Evolutionary conservation across 1,140 invertebrate species (phyloP).

Genomic region (Zaprionus lachaisei): DNA sequence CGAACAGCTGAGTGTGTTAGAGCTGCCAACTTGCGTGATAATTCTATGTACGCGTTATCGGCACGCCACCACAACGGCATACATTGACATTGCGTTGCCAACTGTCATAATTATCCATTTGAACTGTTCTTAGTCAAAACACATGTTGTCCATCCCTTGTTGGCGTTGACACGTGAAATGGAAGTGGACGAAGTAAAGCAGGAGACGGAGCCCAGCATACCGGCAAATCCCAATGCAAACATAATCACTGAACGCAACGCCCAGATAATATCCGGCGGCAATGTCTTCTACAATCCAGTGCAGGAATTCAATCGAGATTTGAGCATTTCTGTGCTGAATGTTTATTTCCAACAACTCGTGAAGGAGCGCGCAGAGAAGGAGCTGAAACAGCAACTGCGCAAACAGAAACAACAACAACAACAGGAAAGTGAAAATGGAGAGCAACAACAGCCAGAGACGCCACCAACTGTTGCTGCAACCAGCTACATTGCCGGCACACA

Average conservation of each 20-base stretch:
- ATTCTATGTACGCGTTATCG: background rate
- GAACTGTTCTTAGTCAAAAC: conserved; percentile 14
- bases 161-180: conserved; percentile 31
- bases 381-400: conserved; percentile 59
- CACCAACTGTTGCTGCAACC: background rate
- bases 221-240: conserved; percentile 51
- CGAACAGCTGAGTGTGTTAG: conserved; percentile 16
- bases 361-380: conserved; percentile 64
- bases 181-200: conserved; percentile 40
- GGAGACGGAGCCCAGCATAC: conserved; percentile 11
- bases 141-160: conserved; percentile 26
- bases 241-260: conserved; percentile 75
- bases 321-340: conserved; percentile 88
- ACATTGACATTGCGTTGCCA: conserved; percentile 26
- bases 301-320: conserved; percentile 99
- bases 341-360: conserved; percentile 86
- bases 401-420: conserved; percentile 46
- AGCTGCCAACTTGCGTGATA: background rate
- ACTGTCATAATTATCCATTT: background rate
- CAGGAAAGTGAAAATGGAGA: background rate
- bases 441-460: background rate
- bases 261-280: conserved; percentile 77
- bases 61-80: background rate
- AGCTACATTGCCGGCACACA: conserved; percentile 58
- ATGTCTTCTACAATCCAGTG: conserved; percentile 98